phyloP scores from a whole-genome alignment of 2,888 invertebrate genomes.

The Lordiphosa fenestrarum region DNA sequence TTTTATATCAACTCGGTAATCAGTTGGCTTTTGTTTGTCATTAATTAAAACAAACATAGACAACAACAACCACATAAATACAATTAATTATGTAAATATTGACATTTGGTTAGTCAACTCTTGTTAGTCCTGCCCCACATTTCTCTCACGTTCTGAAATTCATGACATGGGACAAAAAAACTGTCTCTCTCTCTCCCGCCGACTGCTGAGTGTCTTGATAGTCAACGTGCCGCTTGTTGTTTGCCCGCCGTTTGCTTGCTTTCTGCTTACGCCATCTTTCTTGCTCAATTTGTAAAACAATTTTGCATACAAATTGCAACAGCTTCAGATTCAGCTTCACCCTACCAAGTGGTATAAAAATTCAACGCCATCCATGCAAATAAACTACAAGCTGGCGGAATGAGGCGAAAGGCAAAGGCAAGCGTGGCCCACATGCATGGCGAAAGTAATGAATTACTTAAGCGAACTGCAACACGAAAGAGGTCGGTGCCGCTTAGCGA shows the following conservation, averaged over 20 bases:
- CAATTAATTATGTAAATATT: slow-evolving; percentile 71
- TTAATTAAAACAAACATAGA: slow-evolving; percentile 53
- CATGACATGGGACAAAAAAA: slow-evolving; percentile 48
- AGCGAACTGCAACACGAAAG: slow-evolving; percentile 35
- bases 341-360: slow-evolving; percentile 53
- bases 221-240: slow-evolving; percentile 52
- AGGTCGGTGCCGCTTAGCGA: slow-evolving; percentile 26
- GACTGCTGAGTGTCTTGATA: slow-evolving; percentile 43
- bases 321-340: slow-evolving; percentile 54
- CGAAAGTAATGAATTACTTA: slow-evolving; percentile 73
- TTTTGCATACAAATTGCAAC: slow-evolving; percentile 74
- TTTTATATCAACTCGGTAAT: slow-evolving; percentile 50
- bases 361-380: slow-evolving; percentile 55
- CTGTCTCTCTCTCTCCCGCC: neutral
- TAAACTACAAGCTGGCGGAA: slow-evolving; percentile 24
- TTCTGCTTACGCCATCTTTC: slow-evolving; percentile 71
- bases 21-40: slow-evolving; percentile 62
- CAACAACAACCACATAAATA: slow-evolving; percentile 36
- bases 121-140: neutral
- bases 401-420: slow-evolving; percentile 27
- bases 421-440: slow-evolving; percentile 71
- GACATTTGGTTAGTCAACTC: slow-evolving; percentile 17
- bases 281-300: slow-evolving; percentile 74
- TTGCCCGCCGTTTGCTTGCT: slow-evolving; percentile 30
- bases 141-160: slow-evolving; percentile 42